Evolutionary conservation across 2,113 vertebrate genomes (phyloP).

Genomic region (Rhinopomastus cyanomelas): DNA sequence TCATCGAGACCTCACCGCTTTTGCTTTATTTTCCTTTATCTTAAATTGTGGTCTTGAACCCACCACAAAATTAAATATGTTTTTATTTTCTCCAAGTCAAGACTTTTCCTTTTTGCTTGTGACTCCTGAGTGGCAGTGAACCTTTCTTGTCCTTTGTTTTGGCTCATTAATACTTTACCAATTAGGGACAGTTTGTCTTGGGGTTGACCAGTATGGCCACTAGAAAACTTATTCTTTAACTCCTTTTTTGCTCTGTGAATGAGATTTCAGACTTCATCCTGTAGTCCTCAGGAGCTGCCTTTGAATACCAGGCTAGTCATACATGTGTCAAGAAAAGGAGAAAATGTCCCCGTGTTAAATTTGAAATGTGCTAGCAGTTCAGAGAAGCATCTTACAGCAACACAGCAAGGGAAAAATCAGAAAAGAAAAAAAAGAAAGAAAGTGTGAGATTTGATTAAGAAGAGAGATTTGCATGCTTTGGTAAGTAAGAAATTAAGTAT

Average conservation of each 20-base stretch:
- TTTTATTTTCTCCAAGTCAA: too few species aligned
- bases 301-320: neutral
- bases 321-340: neutral
- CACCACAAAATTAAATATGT: too few species aligned
- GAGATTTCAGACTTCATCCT: neutral
- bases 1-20: too few species aligned
- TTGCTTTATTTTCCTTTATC: too few species aligned
- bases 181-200: too few species aligned
- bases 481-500: neutral
- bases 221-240: neutral
- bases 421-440: accelerated
- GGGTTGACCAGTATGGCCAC: too few species aligned
- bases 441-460: neutral
- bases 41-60: too few species aligned
- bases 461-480: neutral
- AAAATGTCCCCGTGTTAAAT: accelerated
- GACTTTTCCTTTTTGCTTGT: too few species aligned
- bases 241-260: neutral
- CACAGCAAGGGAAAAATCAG: accelerated
- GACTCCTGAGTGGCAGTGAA: too few species aligned
- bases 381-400: neutral
- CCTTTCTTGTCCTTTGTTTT: too few species aligned
- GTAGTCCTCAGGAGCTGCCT: accelerated
- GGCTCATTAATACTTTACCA: too few species aligned
- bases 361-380: neutral